Percentiles rank a stretch among this genome's conserved stretches.
These are phyloP conservation scores for Lerista edwardsae DNA, from an alignment of 2,797 vertebrate genomes.

Conservation along the genomic window DNA sequence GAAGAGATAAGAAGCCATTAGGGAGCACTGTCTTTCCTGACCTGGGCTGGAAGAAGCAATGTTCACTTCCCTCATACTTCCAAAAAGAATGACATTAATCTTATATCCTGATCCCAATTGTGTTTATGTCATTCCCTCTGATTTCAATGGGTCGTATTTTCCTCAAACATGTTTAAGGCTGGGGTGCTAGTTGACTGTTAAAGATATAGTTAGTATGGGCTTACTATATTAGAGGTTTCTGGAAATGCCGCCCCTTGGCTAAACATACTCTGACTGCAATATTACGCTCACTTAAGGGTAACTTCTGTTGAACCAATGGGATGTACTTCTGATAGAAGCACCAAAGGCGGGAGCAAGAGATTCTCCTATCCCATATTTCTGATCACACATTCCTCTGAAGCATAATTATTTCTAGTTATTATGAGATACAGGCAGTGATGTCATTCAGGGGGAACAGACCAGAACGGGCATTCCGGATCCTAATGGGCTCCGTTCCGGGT, in stretches of 20 bases:
- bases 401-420: not conserved
- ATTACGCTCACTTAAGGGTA: too few species aligned
- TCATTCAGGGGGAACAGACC: too few species aligned
- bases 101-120: not conserved
- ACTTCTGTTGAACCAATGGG: not conserved
- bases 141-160: not conserved
- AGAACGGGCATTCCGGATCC: too few species aligned
- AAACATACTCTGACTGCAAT: too few species aligned
- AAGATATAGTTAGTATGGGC: not conserved
- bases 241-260: not conserved
- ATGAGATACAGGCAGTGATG: too few species aligned
- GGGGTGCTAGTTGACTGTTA: not conserved
- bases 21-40: not conserved
- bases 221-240: not conserved
- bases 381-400: not conserved
- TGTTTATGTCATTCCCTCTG: not conserved
- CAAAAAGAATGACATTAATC: not conserved
- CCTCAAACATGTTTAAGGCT: not conserved
- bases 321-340: not conserved
- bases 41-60: not conserved
- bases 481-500: too few species aligned
- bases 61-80: not conserved
- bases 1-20: not conserved
- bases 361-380: not conserved
- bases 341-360: not conserved